Base-by-base conservation (phyloP, 2,113 vertebrate species). In the Arenaria interpres region DNA sequence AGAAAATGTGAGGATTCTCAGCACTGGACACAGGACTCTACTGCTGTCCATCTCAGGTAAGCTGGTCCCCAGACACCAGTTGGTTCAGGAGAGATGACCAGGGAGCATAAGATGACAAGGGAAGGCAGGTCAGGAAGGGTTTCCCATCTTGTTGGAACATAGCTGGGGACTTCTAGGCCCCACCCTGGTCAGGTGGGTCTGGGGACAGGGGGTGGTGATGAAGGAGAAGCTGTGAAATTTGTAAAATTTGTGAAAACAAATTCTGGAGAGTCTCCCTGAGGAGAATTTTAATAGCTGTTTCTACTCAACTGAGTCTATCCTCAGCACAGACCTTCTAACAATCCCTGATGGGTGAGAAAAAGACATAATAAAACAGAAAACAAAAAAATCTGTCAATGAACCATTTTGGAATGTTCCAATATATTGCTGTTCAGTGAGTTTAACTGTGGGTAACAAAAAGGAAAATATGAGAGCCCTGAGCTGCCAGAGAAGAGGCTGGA, bases 401-500 rank as follows among this genome's bases (percentile, higher is more conserved):
- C 22, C 23, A 1, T 59, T 88, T 75, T 17, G 30, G 35, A 66
- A 64, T 33, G 33, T 53, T 68, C n/a, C 20, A 5, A 2, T 33
- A 24, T 83, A 79, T 88, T 79, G 48, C 71, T 79, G 16, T 62
- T 91, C 11, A 37, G 4, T 53, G 53, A 86, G 59, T 80, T 85
- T 82, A 83, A 13, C 43, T 56, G 4, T 7, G 43, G n/a, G 25
- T 28, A 80, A 10, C 45, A 32, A 48, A 57, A 82, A 90, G 51
- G 66, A 90, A 85, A 81, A 91, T 14, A 43, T 6, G 9, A 15
- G 53, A 92, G 48, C 80, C 68, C 84, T 77, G 50, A 95, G 51
- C 76, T 93, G 78, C 37, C 50, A 83, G 83, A 87, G 74, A 39
- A 85, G 62, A 77, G 79, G 72, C 45, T 90, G 88, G 94, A 92